Evolutionary conservation across 2,888 invertebrate species (phyloP).

Genomic region (Malthinus flaveolus): DNA sequence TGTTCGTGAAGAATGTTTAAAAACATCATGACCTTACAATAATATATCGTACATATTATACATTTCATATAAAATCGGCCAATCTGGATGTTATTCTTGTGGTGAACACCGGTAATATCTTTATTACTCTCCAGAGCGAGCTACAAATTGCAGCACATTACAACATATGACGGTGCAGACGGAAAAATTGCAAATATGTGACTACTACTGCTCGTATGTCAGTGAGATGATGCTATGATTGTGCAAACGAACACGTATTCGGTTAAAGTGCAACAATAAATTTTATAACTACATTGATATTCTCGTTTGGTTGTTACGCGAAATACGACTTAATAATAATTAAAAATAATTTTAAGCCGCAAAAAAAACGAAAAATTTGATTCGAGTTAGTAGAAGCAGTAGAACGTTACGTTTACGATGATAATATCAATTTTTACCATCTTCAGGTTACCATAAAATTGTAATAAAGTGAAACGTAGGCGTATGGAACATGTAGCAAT

Average conservation of each 20-base stretch:
- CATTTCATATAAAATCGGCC: slow-evolving; percentile 29
- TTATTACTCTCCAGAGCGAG: slow-evolving; percentile 48
- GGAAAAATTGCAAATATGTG: slow-evolving; percentile 51
- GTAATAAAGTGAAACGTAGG: slow-evolving; percentile 29
- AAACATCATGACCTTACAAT: no score
- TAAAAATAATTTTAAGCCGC: neutral
- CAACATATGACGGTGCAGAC: slow-evolving; percentile 47
- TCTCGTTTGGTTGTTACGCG: slow-evolving; percentile 24
- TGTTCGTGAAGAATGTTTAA: no score
- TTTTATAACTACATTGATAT: slow-evolving; percentile 43
- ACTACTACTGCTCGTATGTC: slow-evolving; percentile 42
- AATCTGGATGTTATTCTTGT: slow-evolving; percentile 43
- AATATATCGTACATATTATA: slow-evolving; percentile 6
- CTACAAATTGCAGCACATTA: slow-evolving; percentile 50
- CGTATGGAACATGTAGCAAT: slow-evolving; percentile 26
- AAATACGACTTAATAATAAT: neutral
- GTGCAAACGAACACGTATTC: slow-evolving; percentile 43
- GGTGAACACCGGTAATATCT: slow-evolving; percentile 45
- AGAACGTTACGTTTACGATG: slow-evolving; percentile 8
- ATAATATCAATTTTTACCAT: slow-evolving; percentile 19
- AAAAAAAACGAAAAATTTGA: neutral
- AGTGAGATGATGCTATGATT: slow-evolving; percentile 42
- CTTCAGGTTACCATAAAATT: slow-evolving; percentile 31
- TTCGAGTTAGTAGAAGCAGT: neutral
- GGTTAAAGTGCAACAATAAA: slow-evolving; percentile 41